phyloP scores from a whole-genome alignment of 1,140 invertebrate genomes.

The Steinernema khuongi region DNA sequence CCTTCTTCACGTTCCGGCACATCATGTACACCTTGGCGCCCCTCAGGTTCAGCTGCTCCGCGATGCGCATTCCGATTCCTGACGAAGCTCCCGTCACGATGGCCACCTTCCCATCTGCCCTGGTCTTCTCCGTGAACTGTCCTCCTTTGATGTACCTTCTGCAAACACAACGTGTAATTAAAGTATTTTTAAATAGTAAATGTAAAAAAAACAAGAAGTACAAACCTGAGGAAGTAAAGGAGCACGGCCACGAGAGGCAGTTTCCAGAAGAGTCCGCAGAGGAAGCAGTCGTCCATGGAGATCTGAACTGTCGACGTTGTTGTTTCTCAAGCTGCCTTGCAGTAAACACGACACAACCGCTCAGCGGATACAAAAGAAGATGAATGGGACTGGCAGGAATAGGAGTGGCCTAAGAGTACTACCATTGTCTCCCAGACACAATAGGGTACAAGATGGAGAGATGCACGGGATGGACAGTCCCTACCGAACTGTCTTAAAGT shows the following conservation, averaged over 20 bases:
- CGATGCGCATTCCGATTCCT: slow-evolving; percentile 9
- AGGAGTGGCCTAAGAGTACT: too few species aligned
- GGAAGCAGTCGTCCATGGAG: not conserved
- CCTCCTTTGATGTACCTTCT: not conserved
- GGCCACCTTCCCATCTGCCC: not conserved
- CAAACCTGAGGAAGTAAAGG: not conserved
- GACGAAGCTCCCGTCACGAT: slow-evolving; percentile 6
- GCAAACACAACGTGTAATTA: not conserved
- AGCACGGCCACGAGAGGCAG: not conserved
- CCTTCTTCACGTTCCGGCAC: not conserved
- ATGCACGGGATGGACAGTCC: too few species aligned
- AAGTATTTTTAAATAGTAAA: too few species aligned
- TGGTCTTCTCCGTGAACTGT: not conserved
- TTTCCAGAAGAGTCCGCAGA: slow-evolving; percentile 6
- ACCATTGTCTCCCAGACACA: too few species aligned
- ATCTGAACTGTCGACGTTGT: too few species aligned
- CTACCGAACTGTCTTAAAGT: too few species aligned
- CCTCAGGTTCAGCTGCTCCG: slow-evolving; percentile 15
- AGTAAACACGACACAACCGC: not conserved
- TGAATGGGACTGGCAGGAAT: too few species aligned
- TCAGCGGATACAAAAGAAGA: not conserved
- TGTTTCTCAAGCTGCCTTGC: too few species aligned
- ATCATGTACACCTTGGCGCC: slow-evolving; percentile 17
- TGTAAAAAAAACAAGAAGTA: not conserved
- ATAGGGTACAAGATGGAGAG: too few species aligned